phyloP scores from a whole-genome alignment of 2,113 vertebrate genomes.

The Sus scrofa region DNA sequence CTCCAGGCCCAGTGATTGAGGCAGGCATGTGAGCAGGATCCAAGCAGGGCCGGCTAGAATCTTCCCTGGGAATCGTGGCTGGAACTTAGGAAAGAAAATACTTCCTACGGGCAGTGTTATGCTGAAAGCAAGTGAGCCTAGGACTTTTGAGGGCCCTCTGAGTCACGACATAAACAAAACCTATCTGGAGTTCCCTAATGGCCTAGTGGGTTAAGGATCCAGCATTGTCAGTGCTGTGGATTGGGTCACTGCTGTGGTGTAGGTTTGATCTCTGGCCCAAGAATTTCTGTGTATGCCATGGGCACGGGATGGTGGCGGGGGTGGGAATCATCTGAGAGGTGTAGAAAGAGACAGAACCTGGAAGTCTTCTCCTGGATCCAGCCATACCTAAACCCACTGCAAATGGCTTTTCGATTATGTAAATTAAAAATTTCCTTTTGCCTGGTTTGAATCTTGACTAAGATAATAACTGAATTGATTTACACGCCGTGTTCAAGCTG shows the following conservation, averaged over 20 bases:
- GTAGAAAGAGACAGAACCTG: not conserved
- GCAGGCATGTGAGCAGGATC: not conserved
- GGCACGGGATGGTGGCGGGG: too few relatives aligned
- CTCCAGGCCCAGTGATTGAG: not conserved
- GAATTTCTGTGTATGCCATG: too few relatives aligned
- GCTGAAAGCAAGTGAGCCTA: not conserved
- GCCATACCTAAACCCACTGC: not conserved
- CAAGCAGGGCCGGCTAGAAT: not conserved
- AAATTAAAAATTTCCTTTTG: not conserved
- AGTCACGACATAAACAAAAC: not conserved
- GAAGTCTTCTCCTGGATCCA: not conserved
- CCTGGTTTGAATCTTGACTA: not conserved
- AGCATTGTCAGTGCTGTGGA: too few relatives aligned
- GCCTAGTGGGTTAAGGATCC: too few relatives aligned
- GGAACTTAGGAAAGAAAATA: not conserved
- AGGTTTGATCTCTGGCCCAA: too few relatives aligned
- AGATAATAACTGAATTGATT: not conserved
- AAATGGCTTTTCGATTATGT: not conserved
- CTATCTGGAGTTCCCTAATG: not conserved
- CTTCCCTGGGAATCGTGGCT: not conserved
- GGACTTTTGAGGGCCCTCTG: not conserved
- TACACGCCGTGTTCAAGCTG: not conserved
- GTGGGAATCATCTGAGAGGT: not conserved
- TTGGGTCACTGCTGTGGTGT: too few relatives aligned
- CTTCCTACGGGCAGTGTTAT: not conserved